Percentiles rank a stretch among this genome's conserved stretches.
These are phyloP conservation scores for Anthopleura sola DNA, from an alignment of 64 coral and sea anemone species.

Conservation along the genomic window DNA sequence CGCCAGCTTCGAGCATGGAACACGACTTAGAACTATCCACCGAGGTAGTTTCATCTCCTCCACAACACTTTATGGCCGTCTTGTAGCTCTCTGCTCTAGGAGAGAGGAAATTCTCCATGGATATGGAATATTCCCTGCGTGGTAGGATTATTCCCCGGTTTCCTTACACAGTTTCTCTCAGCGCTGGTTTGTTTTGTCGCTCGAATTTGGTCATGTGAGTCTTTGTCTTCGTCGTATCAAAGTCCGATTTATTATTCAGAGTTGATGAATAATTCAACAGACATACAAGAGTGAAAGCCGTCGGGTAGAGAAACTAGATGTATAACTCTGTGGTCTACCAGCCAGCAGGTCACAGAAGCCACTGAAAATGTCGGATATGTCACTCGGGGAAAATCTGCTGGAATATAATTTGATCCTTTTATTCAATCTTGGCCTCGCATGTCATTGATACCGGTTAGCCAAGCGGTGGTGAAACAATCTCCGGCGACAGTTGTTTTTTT, in stretches of 20 bases:
- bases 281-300: not conserved
- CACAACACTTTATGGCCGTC: conserved; percentile 82
- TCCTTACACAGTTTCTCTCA: not conserved
- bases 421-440: not conserved
- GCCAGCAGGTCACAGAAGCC: conserved; percentile 10
- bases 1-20: conserved; percentile 69
- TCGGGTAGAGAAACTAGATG: not conserved
- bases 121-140: conserved; percentile 3
- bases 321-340: conserved; percentile 23
- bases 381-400: conserved; percentile 20
- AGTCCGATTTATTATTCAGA: conserved; percentile 21
- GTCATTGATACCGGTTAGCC: not conserved
- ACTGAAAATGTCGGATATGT: conserved; percentile 6
- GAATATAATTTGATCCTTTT: conserved; percentile 20
- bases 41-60: conserved; percentile 48
- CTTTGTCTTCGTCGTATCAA: conserved; percentile 9
- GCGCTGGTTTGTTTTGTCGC: conserved; percentile 10
- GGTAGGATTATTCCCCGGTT: not conserved
- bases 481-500: not conserved
- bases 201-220: conserved; percentile 33
- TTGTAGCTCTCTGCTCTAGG: conserved; percentile 76
- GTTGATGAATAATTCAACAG: conserved; percentile 16
- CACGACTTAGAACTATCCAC: conserved; percentile 60
- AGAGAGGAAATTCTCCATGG: conserved; percentile 88
- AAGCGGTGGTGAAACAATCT: not conserved